These are phyloP conservation scores for Siphamia tubifer DNA, from an alignment of 2,113 vertebrate species.

Conservation along the genomic window DNA sequence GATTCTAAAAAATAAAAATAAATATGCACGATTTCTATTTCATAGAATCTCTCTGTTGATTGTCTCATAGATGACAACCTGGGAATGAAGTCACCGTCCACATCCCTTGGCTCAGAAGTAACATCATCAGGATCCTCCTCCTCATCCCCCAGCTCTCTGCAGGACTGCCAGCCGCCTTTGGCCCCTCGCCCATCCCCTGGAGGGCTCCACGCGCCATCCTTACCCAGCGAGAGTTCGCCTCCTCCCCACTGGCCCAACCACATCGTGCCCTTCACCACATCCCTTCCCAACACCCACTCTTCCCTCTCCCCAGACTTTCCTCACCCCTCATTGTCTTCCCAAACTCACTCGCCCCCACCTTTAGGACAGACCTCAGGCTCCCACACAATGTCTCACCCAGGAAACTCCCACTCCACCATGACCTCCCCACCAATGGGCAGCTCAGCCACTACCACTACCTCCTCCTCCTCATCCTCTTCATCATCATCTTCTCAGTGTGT, in stretches of 20 bases:
- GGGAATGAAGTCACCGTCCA: constrained; percentile 78
- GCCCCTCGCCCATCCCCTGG: constrained; percentile 81
- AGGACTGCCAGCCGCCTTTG: constrained; percentile 80
- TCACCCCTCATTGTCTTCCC: constrained; percentile 79
- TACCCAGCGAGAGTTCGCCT: constrained; percentile 81
- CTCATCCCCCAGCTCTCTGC: constrained; percentile 75
- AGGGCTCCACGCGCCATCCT: constrained; percentile 81
- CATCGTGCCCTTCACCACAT: constrained; percentile 75
- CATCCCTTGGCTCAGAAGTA: constrained; percentile 77
- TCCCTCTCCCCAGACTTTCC: constrained; percentile 84
- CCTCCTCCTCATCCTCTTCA: constrained; percentile 71
- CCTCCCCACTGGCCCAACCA: constrained; percentile 81
- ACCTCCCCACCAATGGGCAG: constrained; percentile 80
- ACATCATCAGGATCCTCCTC: constrained; percentile 79
- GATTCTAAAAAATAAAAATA: too few species aligned
- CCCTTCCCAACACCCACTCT: constrained; percentile 80
- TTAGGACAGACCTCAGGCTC: constrained; percentile 66
- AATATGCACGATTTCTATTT: constrained; percentile 7
- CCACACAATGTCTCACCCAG: constrained; percentile 58
- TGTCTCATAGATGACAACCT: constrained; percentile 77
- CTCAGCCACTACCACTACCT: constrained; percentile 80
- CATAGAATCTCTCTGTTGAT: constrained; percentile 22
- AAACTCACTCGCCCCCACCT: constrained; percentile 77
- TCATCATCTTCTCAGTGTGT: constrained; percentile 70
- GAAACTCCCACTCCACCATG: constrained; percentile 78